phyloP scores from a whole-genome alignment of 30 jellyfish, hydroid and myxozoan species.

The Aurelia aurita complex sp. Pacific region DNA sequence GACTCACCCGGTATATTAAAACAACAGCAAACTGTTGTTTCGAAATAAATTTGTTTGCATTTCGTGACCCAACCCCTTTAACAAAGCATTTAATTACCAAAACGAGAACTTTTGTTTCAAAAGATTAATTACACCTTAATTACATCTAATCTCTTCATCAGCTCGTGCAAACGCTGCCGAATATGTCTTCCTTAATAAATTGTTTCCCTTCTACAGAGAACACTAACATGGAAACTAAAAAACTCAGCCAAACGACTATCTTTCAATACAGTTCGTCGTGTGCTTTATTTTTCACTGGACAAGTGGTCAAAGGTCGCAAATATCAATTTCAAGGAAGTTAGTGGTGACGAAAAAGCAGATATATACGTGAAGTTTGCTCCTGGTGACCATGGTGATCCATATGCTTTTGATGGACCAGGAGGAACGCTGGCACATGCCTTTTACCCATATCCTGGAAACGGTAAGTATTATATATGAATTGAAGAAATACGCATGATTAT shows the following conservation, averaged over 20 bases:
- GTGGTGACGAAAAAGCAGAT: constrained; percentile 24
- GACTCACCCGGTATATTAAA: too few relatives aligned
- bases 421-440: constrained; percentile 97
- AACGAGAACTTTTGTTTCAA: too few relatives aligned
- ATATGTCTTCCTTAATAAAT: neutral
- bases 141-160: neutral
- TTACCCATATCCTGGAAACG: constrained; percentile 68
- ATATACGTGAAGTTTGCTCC: constrained; percentile 22
- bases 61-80: too few relatives aligned
- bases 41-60: too few relatives aligned
- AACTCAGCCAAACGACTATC: constrained; percentile 15
- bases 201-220: constrained; percentile 1
- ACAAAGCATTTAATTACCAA: too few relatives aligned
- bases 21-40: too few relatives aligned
- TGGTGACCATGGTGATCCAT: constrained; percentile 13
- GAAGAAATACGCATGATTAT: neutral
- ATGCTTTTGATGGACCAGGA: constrained; percentile 85
- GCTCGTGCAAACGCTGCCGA: neutral
- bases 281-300: constrained; percentile 14
- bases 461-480: constrained; percentile 12
- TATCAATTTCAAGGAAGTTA: constrained; percentile 27
- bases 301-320: constrained; percentile 57
- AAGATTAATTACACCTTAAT: too few relatives aligned
- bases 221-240: constrained; percentile 74
- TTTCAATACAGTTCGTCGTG: constrained; percentile 7